Evolutionary conservation across 1,140 invertebrate species (phyloP), one percentile per base, ranked within the genome.

Genomic region (Eufriesea mexicana): DNA sequence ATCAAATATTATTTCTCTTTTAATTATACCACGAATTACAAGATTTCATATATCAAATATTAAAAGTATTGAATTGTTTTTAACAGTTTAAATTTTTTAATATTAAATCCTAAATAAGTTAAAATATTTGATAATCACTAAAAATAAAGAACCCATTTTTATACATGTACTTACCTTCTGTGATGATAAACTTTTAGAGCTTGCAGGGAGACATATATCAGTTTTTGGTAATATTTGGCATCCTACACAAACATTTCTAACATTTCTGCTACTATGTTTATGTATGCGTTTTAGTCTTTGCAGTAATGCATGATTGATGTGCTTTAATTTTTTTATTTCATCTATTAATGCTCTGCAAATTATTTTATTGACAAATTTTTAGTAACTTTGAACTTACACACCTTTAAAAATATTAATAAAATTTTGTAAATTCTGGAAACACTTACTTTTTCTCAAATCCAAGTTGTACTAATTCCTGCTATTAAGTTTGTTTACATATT

Each of bases 381-480:
- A 47, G 28, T 20, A 54, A 42, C 9, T 70, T 18, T 54, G 16
- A 20, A 71, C 9, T 71, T 64, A 42, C 14, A 57, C 45, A 2
- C 5, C 42, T 23, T 23, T 72, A 47, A 55, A 71, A 49, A 4
- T 23, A 66, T 35, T 73, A 49, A 51, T 64, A 5, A 64, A 20
- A 14, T 45, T n/a, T 8, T 45, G 12, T 64, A 61, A 49, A 25
- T 83, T 18, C 49, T 61, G 79, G 35, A 45, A 74, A 55, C 59
- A 62, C 68, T 87, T 84, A 92, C 93, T 91, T 92, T 79, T 93
- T 94, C 45, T 93, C 91, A 25, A 83, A 87, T 51, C 76, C 79
- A 28, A 91, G 70, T 49, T 86, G 62, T 47, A 85, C 59, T 54
- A 93, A 57, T 76, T 91, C 84, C 23, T 91, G n/a, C n/a, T n/a